phyloP scores from a whole-genome alignment of 2,113 vertebrate genomes.

The Rattus rattus region DNA sequence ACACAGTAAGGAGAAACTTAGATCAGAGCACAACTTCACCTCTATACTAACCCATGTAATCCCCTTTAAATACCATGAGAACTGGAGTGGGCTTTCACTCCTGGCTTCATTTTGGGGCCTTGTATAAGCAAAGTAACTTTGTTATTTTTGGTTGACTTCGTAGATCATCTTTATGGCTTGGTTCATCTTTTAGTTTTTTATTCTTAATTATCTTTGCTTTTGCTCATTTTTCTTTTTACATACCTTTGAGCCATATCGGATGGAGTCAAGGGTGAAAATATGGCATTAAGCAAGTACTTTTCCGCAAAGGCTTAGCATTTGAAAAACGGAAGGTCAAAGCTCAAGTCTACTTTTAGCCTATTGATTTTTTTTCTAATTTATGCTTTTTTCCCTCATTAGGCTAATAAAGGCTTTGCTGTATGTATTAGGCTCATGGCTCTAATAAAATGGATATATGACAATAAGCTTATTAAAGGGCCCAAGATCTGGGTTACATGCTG shows the following conservation, averaged over 20 bases:
- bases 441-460: conserved; percentile 43
- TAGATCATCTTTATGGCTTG: neutral
- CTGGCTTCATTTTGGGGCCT: neutral
- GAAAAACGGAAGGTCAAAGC: conserved; percentile 28
- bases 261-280: neutral
- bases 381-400: conserved; percentile 15
- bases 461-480: conserved; percentile 28
- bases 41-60: neutral
- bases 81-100: neutral
- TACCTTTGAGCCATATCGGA: neutral
- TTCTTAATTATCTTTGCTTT: neutral
- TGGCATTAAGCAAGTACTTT: neutral
- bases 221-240: neutral
- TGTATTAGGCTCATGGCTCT: neutral
- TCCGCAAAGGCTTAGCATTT: conserved; percentile 3
- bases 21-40: neutral
- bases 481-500: neutral
- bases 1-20: neutral
- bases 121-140: neutral
- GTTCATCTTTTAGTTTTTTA: neutral
- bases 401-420: conserved; percentile 30
- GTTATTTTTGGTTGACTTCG: neutral
- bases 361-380: conserved; percentile 36
- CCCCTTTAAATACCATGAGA: neutral
- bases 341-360: conserved; percentile 6